phyloP scores from a whole-genome alignment of 1,140 invertebrate species.

The Pseudomyrmex gracilis region DNA sequence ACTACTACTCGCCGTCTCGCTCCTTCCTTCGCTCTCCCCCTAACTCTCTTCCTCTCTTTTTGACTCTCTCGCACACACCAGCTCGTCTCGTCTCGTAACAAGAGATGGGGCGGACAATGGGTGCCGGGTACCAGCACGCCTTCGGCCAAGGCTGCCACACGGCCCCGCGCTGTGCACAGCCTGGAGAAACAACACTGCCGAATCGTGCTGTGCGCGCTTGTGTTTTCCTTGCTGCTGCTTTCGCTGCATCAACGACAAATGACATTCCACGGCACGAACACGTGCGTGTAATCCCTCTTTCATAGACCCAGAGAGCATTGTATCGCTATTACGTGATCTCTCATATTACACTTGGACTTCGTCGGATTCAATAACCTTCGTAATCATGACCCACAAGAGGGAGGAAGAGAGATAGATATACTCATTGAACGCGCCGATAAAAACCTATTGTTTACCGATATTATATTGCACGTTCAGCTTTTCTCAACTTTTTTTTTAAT shows the following conservation, averaged over 20 bases:
- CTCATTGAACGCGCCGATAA: neutral
- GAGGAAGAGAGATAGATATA: neutral
- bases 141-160: slow-evolving; percentile 82
- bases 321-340: neutral
- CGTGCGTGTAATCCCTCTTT: neutral
- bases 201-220: slow-evolving; percentile 48
- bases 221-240: neutral
- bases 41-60: slow-evolving; percentile 10
- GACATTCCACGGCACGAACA: slow-evolving; percentile 14
- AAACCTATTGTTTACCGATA: slow-evolving; percentile 11
- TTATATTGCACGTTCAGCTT: neutral
- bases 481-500: neutral
- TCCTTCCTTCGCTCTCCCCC: slow-evolving; percentile 29
- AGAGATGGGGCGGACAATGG: slow-evolving; percentile 84
- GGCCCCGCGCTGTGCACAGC: slow-evolving; percentile 72
- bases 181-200: slow-evolving; percentile 69
- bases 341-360: neutral
- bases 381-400: neutral
- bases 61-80: slow-evolving; percentile 61
- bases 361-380: neutral
- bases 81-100: slow-evolving; percentile 83
- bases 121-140: slow-evolving; percentile 80
- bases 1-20: slow-evolving; percentile 38
- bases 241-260: neutral
- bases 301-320: neutral